Evolutionary conservation across 2,113 vertebrate species (phyloP).

Genomic region (Chloropsis hardwickii): DNA sequence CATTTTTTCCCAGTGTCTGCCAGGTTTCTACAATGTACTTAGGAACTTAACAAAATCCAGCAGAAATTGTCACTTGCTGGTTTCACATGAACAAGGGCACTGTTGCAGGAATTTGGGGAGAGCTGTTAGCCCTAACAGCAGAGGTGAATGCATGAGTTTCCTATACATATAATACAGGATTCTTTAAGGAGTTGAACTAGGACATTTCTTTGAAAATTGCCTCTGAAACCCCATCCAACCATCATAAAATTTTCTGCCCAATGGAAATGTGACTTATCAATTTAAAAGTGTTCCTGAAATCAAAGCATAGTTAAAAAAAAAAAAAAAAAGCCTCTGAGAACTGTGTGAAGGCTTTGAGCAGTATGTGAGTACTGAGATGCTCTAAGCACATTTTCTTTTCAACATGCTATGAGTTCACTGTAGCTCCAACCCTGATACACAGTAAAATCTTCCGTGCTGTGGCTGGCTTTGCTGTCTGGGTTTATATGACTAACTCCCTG

Average conservation of each 20-base stretch:
- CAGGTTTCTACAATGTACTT: neutral
- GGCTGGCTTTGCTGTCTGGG: constrained; percentile 3
- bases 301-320: neutral
- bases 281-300: neutral
- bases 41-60: neutral
- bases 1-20: constrained; percentile 15
- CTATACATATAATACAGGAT: neutral
- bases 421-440: neutral
- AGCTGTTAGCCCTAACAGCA: neutral
- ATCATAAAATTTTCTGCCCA: neutral
- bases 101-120: neutral
- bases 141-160: neutral
- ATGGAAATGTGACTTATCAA: neutral
- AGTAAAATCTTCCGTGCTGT: neutral
- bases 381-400: neutral
- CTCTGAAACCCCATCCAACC: neutral
- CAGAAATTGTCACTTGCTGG: neutral
- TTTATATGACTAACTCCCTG: constrained; percentile 40
- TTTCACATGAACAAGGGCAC: neutral
- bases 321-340: neutral
- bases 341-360: neutral
- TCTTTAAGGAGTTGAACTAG: neutral
- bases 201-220: neutral
- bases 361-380: neutral
- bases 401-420: neutral